Conservation (phyloP, 2,888 invertebrate species). For the Taphrorychus bicolor region DNA sequence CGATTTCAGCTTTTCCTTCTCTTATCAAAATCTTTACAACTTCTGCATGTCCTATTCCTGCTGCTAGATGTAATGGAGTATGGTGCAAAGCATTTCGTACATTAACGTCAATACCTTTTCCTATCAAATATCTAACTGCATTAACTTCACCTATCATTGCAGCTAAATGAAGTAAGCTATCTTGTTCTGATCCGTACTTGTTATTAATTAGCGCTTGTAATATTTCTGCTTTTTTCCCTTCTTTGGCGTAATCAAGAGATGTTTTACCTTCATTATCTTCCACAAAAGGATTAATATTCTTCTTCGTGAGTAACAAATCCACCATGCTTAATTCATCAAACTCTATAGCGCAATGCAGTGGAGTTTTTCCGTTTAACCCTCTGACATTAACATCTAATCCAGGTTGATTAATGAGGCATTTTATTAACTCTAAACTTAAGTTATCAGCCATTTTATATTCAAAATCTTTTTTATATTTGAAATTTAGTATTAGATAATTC, state of each 20-base stretch:
- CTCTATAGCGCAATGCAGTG: conserved; percentile 15
- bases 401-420: conserved; percentile 15
- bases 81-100: not conserved
- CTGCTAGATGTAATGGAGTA: conserved; percentile 2
- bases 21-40: conserved; percentile 11
- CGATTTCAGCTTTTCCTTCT: conserved; percentile 35
- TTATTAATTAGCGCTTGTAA: conserved; percentile 10
- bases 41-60: not conserved
- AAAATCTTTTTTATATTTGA: conserved; percentile 14
- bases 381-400: conserved; percentile 19
- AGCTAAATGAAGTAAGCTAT: not conserved
- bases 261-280: conserved; percentile 10
- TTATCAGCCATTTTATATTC: conserved; percentile 17
- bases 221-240: conserved; percentile 10
- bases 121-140: not conserved
- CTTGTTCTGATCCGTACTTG: conserved; percentile 10
- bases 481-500: conserved; percentile 1
- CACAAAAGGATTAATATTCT: not conserved
- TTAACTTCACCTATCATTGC: not conserved
- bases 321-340: conserved; percentile 6
- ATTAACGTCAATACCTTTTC: conserved; percentile 5
- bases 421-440: conserved; percentile 20
- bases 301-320: not conserved
- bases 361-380: conserved; percentile 16
- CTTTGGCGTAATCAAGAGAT: conserved; percentile 7